Evolutionary conservation across 2,797 vertebrate genomes (phyloP), one percentile per base, ranked within the genome.

Genomic region (Merluccius polli): DNA sequence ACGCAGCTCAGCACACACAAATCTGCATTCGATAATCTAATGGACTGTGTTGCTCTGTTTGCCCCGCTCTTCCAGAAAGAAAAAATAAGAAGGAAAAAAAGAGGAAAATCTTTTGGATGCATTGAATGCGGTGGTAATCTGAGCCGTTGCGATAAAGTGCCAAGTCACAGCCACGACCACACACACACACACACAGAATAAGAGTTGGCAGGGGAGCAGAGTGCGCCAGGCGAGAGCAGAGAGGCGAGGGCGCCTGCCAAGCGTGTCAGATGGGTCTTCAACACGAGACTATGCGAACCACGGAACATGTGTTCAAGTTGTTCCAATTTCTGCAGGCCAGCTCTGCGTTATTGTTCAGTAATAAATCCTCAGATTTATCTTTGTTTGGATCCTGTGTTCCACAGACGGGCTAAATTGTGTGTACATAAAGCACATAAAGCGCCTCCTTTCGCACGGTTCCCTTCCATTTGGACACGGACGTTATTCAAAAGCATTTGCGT

Each of bases 141-240:
- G 90, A 89, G 89, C 86, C 24, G 11, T 12, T 79, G 2, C 16
- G 85, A 82, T 87, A 79, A 77, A 77, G 89, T 91, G 92, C 92
- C 92, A 93, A 93, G 90, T 91, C 86, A 76, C 86, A 87, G 90
- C 85, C 85, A 89, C 90, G 91, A 93, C 92, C 92, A 91, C 91
- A 93, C 92, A 90, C 92, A 89, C 52, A 24, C 52, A 59, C 52
- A 35, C 33, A 35, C 33, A 35, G 86, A 87, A 87, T 89, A 87
- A 87, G 52, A 92, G 89, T 90, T 93, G 92, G 93, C 92, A 93
- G 83, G 32, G 88, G 85, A 86, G 90, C 86, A 88, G 78, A 88
- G 89, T 88, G 86, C 82, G 83, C 88, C 83, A 77, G 92, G 88
- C 83, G 89, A 90, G 90, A 90, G 91, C 89, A 90, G 89, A 92